A percentile compares a stretch with the other conserved stretches of the same genome.
phyloP scores from a whole-genome alignment of 2,113 vertebrate species.

The Aegithalos caudatus region DNA sequence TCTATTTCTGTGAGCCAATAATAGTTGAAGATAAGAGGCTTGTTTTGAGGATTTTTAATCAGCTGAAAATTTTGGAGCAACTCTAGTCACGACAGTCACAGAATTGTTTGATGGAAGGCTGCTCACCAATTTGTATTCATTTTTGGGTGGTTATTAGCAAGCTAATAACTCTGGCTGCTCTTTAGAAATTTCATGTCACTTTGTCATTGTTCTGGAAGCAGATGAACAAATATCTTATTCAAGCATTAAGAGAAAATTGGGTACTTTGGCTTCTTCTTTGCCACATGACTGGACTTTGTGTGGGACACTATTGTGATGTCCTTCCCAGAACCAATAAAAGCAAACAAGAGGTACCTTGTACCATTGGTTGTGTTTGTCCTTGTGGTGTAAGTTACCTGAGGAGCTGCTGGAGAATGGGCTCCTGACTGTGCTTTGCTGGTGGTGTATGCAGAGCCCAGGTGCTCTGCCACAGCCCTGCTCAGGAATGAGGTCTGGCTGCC shows the following conservation, averaged over 20 bases:
- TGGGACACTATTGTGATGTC: not conserved
- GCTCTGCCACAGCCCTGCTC: not conserved
- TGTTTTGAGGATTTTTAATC: not conserved
- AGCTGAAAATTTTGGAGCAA: not conserved
- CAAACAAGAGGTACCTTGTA: not conserved
- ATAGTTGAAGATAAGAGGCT: not conserved
- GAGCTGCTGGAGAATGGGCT: not conserved
- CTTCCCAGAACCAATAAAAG: not conserved
- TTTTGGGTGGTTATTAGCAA: not conserved
- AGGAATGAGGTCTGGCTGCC: not conserved
- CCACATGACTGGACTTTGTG: not conserved
- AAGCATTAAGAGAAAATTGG: not conserved
- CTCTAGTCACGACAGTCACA: not conserved
- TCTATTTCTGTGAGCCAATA: not conserved
- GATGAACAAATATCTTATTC: not conserved
- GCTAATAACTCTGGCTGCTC: not conserved
- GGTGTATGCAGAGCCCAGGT: not conserved
- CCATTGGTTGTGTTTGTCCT: not conserved
- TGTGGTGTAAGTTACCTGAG: not conserved
- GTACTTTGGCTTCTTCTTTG: not conserved
- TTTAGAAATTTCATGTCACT: not conserved
- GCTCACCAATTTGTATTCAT: not conserved
- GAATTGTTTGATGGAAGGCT: not conserved
- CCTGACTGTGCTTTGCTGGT: rapidly evolving
- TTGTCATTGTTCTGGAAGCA: not conserved